Evolutionary conservation across 2,113 vertebrate genomes (phyloP).

Genomic region (Bubo bubo): DNA sequence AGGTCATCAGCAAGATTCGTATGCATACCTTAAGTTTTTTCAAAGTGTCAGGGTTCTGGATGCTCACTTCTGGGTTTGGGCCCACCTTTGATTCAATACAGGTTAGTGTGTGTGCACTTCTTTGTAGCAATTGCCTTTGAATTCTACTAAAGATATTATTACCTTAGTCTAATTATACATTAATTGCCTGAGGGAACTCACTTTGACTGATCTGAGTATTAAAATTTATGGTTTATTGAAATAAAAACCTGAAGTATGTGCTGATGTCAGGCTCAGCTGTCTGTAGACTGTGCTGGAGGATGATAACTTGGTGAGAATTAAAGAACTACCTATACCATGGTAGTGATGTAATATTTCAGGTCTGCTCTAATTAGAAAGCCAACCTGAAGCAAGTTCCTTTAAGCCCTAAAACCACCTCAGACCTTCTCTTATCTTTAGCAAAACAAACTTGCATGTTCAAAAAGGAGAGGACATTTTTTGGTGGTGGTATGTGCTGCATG

Average conservation of each 20-base stretch:
- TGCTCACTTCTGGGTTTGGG: background rate
- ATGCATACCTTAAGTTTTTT: background rate
- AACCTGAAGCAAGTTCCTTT: background rate
- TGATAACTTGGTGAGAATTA: background rate
- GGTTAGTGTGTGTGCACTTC: background rate
- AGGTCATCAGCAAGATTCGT: background rate
- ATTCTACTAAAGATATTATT: conserved; percentile 8
- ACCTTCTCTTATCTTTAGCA: background rate
- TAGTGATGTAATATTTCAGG: background rate
- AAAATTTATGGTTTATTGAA: conserved; percentile 48
- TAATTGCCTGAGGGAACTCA: conserved; percentile 28
- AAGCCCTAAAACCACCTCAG: background rate
- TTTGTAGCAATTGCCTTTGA: background rate
- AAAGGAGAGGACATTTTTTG: background rate
- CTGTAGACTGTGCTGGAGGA: background rate
- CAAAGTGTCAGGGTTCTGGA: background rate
- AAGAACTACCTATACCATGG: background rate
- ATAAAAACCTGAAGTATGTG: background rate
- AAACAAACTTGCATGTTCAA: background rate
- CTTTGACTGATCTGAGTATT: conserved; percentile 32
- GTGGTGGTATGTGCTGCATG: background rate
- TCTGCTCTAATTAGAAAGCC: background rate
- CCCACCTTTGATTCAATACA: background rate
- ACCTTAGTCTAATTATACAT: conserved; percentile 29
- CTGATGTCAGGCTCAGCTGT: background rate